Evolutionary conservation across 2,113 vertebrate genomes (phyloP).

Genomic region (Mystacornis crossleyi): DNA sequence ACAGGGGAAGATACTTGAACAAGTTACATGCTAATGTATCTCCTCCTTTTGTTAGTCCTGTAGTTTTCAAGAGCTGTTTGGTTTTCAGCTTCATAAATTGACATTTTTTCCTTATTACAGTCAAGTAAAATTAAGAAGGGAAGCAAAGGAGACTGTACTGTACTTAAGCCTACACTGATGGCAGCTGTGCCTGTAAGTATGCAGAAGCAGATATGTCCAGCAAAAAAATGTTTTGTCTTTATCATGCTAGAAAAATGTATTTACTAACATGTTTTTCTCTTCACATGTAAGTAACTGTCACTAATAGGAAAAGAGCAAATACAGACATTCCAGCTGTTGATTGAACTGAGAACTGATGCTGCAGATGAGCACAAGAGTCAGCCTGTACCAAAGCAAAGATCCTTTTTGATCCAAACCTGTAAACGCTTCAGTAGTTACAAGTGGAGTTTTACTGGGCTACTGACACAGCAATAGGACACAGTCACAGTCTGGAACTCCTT

Average conservation of each 20-base stretch:
- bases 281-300: background rate
- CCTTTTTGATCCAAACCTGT: background rate
- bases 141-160: conserved; percentile 83
- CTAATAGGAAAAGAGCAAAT: background rate
- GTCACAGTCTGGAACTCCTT: background rate
- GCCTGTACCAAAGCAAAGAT: background rate
- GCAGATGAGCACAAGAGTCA: background rate
- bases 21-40: background rate
- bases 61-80: background rate
- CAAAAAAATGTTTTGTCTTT: background rate
- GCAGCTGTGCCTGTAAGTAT: conserved; percentile 85
- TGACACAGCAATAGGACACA: background rate
- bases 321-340: background rate
- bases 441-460: background rate
- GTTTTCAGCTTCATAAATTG: background rate
- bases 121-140: conserved; percentile 87
- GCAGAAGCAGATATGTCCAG: background rate
- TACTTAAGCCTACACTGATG: conserved; percentile 82
- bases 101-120: conserved; percentile 55
- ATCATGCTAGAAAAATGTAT: background rate
- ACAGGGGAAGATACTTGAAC: background rate
- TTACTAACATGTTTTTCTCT: background rate
- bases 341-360: background rate
- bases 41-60: background rate
- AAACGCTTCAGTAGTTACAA: background rate